Conservation (phyloP, 2,888 invertebrate species). For the Tachystola acroxantha region DNA sequence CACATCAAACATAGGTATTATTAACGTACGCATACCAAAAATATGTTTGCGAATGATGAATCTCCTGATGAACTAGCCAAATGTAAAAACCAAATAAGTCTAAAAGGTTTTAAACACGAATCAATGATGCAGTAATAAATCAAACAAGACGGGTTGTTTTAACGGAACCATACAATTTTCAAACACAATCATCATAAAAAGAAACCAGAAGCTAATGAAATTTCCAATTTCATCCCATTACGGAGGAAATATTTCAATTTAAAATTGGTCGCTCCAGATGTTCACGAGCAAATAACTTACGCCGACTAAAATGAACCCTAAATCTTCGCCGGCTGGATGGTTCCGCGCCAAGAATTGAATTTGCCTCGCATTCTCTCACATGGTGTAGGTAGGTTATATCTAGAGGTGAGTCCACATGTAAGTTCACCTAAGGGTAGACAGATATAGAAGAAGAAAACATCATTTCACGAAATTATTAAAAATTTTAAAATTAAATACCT, state of each 20-base stretch:
- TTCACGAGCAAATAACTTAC: constrained; percentile 69
- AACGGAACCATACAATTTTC: background rate
- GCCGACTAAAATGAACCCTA: constrained; percentile 65
- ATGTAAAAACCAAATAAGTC: no score
- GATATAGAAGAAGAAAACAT: no score
- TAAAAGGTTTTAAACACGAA: no score
- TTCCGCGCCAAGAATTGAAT: constrained; percentile 67
- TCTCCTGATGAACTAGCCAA: no score
- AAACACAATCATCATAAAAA: constrained; percentile 9
- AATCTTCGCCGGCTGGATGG: constrained; percentile 59
- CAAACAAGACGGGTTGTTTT: background rate
- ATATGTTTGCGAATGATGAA: no score
- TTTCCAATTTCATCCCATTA: constrained; percentile 48
- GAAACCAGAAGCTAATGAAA: constrained; percentile 28
- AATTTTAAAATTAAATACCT: no score
- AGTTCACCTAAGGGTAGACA: background rate
- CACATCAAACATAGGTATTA: no score
- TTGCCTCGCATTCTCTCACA: constrained; percentile 45
- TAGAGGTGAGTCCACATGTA: constrained; percentile 2
- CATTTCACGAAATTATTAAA: no score
- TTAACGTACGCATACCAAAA: no score
- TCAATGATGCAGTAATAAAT: background rate
- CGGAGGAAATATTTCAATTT: constrained; percentile 57
- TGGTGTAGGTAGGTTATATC: background rate
- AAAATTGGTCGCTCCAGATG: constrained; percentile 63